Percentiles rank a stretch among this genome's conserved stretches.
These are phyloP conservation scores for Geophilus truncorum DNA, from an alignment of 2,888 invertebrate genomes.

Conservation along the genomic window DNA sequence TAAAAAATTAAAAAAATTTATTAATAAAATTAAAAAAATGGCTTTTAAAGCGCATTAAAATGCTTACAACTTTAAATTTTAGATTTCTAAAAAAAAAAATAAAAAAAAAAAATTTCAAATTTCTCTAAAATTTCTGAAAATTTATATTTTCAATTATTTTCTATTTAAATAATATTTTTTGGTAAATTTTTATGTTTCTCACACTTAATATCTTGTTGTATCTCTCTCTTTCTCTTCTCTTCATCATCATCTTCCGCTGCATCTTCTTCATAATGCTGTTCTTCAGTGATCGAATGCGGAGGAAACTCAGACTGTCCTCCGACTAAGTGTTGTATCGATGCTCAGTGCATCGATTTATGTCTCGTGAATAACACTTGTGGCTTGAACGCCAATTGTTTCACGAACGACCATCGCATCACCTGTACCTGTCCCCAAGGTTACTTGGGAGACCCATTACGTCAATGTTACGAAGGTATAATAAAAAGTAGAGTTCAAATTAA, in stretches of 20 bases:
- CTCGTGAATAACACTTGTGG: conserved; percentile 59
- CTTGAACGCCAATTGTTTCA: conserved; percentile 65
- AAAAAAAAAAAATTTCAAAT: neutral
- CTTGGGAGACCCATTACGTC: conserved; percentile 64
- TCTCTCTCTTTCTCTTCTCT: neutral
- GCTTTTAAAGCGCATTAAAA: neutral
- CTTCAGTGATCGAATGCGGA: conserved; percentile 31
- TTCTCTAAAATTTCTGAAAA: neutral
- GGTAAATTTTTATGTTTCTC: neutral
- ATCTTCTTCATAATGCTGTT: neutral
- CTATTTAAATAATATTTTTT: neutral
- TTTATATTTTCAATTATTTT: neutral
- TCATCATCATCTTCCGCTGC: neutral
- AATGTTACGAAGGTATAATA: conserved; percentile 27
- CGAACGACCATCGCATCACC: conserved; percentile 70
- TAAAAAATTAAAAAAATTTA: neutral
- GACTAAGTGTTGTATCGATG: conserved; percentile 30
- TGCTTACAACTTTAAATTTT: neutral
- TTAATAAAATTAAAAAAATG: neutral
- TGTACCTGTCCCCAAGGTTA: conserved; percentile 68
- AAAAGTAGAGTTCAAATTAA: neutral
- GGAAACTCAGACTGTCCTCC: conserved; percentile 33
- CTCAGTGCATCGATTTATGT: conserved; percentile 33
- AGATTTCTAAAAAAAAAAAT: too few relatives aligned
- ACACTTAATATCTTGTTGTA: neutral